phyloP scores from a whole-genome alignment of 1,140 invertebrate genomes.

The Drosophila mojavensis region DNA sequence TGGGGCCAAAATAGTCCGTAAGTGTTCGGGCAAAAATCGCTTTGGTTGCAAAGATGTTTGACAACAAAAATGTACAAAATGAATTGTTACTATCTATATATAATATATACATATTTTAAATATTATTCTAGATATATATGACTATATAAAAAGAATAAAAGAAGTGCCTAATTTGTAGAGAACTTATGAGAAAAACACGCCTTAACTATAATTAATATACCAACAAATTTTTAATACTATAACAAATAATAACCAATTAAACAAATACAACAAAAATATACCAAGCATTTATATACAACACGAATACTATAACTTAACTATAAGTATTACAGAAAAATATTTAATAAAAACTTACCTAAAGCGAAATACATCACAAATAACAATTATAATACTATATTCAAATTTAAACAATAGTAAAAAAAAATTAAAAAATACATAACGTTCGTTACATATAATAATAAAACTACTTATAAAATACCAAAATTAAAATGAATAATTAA shows the following conservation, averaged over 20 bases:
- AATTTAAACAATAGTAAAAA: conserved; percentile 12
- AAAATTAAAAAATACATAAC: conserved; percentile 20
- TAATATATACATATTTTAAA: conserved; percentile 13
- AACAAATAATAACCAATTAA: conserved; percentile 20
- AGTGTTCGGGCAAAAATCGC: conserved; percentile 84
- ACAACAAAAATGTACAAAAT: conserved; percentile 60
- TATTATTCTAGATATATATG: conserved; percentile 22
- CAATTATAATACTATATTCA: conserved; percentile 24
- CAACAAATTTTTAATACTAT: conserved; percentile 16
- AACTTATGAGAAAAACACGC: conserved; percentile 34
- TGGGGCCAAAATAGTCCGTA: conserved; percentile 84
- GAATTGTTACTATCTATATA: conserved; percentile 52
- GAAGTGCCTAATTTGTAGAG: conserved; percentile 22
- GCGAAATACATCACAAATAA: conserved; percentile 12
- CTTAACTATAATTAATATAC: conserved; percentile 20
- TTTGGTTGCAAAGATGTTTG: conserved; percentile 66
- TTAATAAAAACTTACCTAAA: not conserved
- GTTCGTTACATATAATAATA: conserved; percentile 17
- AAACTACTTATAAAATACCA: not conserved
- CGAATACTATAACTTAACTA: conserved; percentile 23
- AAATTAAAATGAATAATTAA: conserved; percentile 12
- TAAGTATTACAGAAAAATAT: not conserved
- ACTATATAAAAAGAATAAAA: conserved; percentile 34
- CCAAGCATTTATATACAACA: conserved; percentile 30
- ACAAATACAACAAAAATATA: conserved; percentile 17